Conservation (phyloP, 2,888 invertebrate genomes). For the Amiota communis region DNA sequence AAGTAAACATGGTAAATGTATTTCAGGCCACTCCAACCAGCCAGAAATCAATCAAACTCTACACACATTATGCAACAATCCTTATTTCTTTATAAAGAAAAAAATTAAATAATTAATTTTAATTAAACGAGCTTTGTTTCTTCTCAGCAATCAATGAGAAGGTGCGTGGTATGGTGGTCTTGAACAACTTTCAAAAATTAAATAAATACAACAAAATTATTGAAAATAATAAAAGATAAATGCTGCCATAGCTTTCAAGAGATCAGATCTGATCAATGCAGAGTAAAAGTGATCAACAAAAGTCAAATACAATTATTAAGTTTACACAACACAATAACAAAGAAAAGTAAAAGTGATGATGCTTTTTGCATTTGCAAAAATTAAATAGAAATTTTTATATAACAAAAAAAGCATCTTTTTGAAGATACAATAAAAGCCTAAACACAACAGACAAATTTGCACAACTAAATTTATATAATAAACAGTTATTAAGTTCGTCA, state of each 20-base stretch:
- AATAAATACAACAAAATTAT: constrained; percentile 8
- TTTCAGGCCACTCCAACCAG: no score
- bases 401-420: background rate
- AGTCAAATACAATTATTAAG: background rate
- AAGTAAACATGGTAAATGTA: no score
- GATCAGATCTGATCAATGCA: no score
- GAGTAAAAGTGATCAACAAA: constrained; percentile 21
- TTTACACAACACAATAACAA: background rate
- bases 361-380: background rate
- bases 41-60: background rate
- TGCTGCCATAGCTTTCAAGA: no score
- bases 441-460: no score
- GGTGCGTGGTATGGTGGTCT: background rate
- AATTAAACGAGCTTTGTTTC: constrained; percentile 1
- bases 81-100: background rate
- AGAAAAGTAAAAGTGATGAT: background rate
- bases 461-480: no score
- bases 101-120: background rate
- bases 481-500: no score
- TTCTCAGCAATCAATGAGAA: no score
- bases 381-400: background rate
- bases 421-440: background rate
- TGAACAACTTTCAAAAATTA: constrained; percentile 18
- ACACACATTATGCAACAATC: background rate
- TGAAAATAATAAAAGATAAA: background rate